Conservation (phyloP, 2,888 invertebrate species). For the Yponomeuta sedellus region DNA sequence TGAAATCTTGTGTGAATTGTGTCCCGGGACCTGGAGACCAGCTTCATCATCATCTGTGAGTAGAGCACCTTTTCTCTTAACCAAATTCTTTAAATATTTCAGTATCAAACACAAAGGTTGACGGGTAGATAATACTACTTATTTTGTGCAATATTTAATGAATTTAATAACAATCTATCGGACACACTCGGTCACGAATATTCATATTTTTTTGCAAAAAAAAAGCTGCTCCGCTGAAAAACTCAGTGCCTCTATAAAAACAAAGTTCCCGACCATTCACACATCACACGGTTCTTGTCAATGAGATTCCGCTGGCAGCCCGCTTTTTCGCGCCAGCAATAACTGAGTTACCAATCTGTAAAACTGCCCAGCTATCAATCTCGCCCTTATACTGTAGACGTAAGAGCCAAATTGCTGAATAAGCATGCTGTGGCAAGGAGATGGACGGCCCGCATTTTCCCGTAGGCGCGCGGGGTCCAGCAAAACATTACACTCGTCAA, state of each 20-base stretch:
- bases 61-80: no score
- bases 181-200: no score
- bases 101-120: no score
- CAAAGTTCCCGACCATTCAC: neutral
- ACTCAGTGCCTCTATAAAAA: neutral
- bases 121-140: no score
- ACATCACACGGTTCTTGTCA: neutral
- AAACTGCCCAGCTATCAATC: neutral
- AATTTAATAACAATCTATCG: no score
- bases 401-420: neutral
- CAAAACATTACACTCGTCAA: neutral
- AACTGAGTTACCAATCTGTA: neutral
- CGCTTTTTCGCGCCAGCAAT: neutral
- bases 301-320: neutral
- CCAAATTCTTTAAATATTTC: no score
- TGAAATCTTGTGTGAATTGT: no score
- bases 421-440: neutral
- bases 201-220: no score
- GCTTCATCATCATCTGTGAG: no score
- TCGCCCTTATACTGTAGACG: neutral
- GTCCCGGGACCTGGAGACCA: no score
- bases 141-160: no score
- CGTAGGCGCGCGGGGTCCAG: neutral
- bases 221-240: no score
- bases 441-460: neutral